Evolutionary conservation across 2,797 vertebrate species (phyloP).

Genomic region (Gymnopithys bicolor): DNA sequence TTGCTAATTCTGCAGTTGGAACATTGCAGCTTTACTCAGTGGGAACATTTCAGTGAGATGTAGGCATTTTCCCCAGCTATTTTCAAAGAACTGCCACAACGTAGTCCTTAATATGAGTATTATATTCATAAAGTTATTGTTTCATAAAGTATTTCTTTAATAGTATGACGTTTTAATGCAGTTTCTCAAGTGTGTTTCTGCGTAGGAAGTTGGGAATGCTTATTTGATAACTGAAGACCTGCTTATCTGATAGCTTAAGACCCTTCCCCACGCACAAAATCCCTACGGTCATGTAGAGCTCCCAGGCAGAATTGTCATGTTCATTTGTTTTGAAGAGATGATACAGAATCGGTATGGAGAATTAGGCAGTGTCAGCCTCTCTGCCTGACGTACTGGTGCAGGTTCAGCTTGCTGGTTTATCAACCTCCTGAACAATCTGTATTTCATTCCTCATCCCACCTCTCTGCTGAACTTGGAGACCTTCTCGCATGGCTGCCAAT

Average conservation of each 20-base stretch:
- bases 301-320: accelerated
- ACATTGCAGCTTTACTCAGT: background rate
- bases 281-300: accelerated
- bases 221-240: background rate
- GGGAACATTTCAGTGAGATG: background rate
- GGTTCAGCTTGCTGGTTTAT: background rate
- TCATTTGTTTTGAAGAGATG: background rate
- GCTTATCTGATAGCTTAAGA: background rate
- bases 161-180: background rate
- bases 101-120: background rate
- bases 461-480: background rate
- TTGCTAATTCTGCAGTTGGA: background rate
- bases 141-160: background rate
- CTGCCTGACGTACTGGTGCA: background rate
- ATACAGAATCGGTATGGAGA: background rate
- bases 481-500: background rate
- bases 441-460: background rate
- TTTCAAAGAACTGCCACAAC: background rate
- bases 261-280: background rate
- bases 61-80: background rate
- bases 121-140: background rate
- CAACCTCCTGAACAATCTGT: background rate
- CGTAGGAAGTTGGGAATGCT: background rate
- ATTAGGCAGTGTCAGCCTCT: background rate
- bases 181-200: background rate